These are phyloP conservation scores for Pristionchus fissidentatus DNA, from an alignment of 2,888 invertebrate genomes.

Conservation along the genomic window DNA sequence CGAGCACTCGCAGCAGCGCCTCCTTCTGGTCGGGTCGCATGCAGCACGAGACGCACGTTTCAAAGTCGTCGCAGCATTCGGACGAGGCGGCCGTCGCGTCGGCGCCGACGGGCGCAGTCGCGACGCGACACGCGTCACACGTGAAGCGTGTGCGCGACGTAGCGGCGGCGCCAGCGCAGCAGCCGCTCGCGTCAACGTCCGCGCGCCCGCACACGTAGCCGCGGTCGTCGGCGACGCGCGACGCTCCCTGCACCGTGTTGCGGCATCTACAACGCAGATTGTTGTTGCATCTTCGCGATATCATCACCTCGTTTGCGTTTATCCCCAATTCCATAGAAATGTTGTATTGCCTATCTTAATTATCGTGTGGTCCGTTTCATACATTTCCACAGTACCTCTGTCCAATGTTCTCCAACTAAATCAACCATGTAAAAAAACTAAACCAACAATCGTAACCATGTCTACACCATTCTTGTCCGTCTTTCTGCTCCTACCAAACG, in stretches of 20 bases:
- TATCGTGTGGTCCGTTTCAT: too few relatives aligned
- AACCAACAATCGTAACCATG: too few relatives aligned
- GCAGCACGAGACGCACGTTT: conserved; percentile 49
- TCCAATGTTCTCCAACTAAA: too few relatives aligned
- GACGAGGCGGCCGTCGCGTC: not conserved
- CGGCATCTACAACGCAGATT: conserved; percentile 3
- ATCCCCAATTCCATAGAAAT: too few relatives aligned
- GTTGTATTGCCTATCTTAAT: too few relatives aligned
- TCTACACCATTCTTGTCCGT: too few relatives aligned
- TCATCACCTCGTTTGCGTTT: too few relatives aligned
- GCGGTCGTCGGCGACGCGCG: conserved; percentile 43
- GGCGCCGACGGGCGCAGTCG: not conserved
- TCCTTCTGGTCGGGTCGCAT: conserved; percentile 49
- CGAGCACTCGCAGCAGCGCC: conserved; percentile 40
- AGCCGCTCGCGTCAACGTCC: conserved; percentile 26
- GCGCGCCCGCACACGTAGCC: conserved; percentile 38
- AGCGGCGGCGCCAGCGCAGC: not conserved
- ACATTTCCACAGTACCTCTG: too few relatives aligned
- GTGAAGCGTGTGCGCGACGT: conserved; percentile 12
- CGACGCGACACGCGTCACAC: conserved; percentile 37
- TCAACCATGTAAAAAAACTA: too few relatives aligned
- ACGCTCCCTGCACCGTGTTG: conserved; percentile 44
- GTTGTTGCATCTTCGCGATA: not conserved
- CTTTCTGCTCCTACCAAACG: too few relatives aligned
- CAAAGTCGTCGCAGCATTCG: conserved; percentile 46